phyloP scores from a whole-genome alignment of 2,888 invertebrate genomes.

The Bellardia bayeri region DNA sequence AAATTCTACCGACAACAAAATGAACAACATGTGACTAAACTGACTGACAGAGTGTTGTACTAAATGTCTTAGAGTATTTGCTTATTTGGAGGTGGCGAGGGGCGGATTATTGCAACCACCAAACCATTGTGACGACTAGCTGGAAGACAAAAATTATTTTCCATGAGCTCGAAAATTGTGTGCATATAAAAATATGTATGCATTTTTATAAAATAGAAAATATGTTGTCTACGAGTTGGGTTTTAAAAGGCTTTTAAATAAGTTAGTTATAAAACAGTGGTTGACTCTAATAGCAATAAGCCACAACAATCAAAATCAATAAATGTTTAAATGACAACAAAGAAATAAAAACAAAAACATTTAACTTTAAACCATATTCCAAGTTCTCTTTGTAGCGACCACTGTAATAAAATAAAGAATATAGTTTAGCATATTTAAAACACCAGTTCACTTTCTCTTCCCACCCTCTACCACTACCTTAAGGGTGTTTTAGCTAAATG shows the following conservation, averaged over 20 bases:
- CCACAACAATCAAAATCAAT: no score
- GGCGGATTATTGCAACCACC: not conserved
- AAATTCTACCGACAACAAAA: conserved; percentile 4
- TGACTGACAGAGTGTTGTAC: not conserved
- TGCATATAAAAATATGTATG: conserved; percentile 36
- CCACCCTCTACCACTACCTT: not conserved
- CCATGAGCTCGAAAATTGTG: not conserved
- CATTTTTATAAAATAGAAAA: conserved; percentile 34
- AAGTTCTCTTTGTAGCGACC: no score
- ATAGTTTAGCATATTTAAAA: no score
- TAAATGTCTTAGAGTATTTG: not conserved
- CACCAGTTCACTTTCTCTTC: not conserved
- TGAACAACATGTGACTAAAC: not conserved
- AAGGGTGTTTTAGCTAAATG: not conserved
- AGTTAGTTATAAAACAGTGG: no score
- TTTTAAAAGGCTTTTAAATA: not conserved
- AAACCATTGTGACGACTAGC: not conserved
- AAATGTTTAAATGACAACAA: no score
- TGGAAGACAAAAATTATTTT: conserved; percentile 6
- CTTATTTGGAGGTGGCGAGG: not conserved
- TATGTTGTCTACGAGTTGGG: not conserved
- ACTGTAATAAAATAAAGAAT: no score
- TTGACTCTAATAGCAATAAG: no score
- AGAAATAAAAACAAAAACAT: no score
- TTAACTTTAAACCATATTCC: no score